Percentiles rank a stretch among this genome's conserved stretches.
Conservation (phyloP, 30 jellyfish, hydroid and myxozoan species). For the Aurelia aurita complex sp. Pacific region DNA sequence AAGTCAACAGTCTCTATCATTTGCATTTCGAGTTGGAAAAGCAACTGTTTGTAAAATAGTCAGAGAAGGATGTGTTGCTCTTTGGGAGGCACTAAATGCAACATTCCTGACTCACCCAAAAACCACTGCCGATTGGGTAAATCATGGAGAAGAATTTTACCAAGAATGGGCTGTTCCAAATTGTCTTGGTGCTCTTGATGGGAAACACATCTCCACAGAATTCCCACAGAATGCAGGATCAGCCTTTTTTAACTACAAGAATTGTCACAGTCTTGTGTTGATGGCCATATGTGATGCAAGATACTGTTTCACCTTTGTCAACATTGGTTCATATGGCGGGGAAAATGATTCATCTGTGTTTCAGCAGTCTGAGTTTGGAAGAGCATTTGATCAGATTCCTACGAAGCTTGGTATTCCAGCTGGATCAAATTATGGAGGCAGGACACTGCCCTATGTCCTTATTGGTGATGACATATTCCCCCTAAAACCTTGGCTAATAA, state of each 20-base stretch:
- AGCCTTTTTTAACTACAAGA: slow-evolving; percentile 36
- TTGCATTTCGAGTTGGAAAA: slow-evolving; percentile 26
- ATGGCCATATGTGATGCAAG: slow-evolving; percentile 57
- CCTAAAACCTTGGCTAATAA: not conserved
- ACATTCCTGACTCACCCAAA: slow-evolving; percentile 32
- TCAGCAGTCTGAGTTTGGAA: slow-evolving; percentile 15
- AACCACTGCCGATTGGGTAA: slow-evolving; percentile 44
- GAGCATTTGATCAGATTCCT: slow-evolving; percentile 14
- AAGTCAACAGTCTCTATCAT: slow-evolving; percentile 22
- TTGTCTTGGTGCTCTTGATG: slow-evolving; percentile 56
- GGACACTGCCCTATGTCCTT: slow-evolving; percentile 48
- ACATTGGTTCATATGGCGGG: slow-evolving; percentile 39
- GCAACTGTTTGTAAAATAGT: slow-evolving; percentile 26
- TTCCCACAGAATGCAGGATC: slow-evolving; percentile 48
- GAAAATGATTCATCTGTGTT: slow-evolving; percentile 33
- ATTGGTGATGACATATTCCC: slow-evolving; percentile 49
- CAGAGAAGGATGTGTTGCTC: not conserved
- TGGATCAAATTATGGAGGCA: not conserved
- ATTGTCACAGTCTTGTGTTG: slow-evolving; percentile 36
- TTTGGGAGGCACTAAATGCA: slow-evolving; percentile 8
- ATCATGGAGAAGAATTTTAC: slow-evolving; percentile 21
- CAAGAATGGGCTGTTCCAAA: slow-evolving; percentile 37
- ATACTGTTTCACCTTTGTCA: slow-evolving; percentile 37
- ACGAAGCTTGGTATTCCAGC: slow-evolving; percentile 10
- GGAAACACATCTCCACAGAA: slow-evolving; percentile 45